Evolutionary conservation across 2,113 vertebrate species (phyloP).

Genomic region (Narcine bancroftii): DNA sequence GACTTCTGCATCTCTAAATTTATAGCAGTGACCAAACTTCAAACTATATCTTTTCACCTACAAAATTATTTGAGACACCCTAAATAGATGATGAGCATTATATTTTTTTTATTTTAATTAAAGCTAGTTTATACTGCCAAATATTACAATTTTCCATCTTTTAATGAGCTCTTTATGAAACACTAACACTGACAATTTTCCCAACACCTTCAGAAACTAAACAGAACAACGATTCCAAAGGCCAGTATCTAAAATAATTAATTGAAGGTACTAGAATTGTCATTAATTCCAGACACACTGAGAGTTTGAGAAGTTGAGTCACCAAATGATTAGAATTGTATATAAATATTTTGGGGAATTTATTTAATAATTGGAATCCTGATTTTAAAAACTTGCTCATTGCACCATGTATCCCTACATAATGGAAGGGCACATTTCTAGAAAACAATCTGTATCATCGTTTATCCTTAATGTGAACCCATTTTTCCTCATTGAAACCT

Average conservation of each 20-base stretch:
- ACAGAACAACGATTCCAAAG: neutral
- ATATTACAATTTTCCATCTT: neutral
- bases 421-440: no score
- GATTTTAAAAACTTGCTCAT: neutral
- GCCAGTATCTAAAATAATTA: neutral
- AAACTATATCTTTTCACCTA: neutral
- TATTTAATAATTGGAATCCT: neutral
- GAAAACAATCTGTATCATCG: no score
- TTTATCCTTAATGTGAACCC: no score
- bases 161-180: neutral
- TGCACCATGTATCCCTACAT: neutral
- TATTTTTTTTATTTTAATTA: neutral
- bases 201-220: neutral
- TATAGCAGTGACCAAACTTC: neutral
- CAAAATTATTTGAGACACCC: neutral
- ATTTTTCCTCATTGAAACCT: no score
- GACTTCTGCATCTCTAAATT: neutral
- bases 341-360: neutral
- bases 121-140: neutral
- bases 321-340: neutral
- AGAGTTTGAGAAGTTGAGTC: neutral
- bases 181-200: neutral
- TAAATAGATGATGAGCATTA: no score
- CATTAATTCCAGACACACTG: neutral
- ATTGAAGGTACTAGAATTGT: neutral